Base-by-base conservation (phyloP, 2,113 vertebrate genomes). In the Xenus cinereus region DNA sequence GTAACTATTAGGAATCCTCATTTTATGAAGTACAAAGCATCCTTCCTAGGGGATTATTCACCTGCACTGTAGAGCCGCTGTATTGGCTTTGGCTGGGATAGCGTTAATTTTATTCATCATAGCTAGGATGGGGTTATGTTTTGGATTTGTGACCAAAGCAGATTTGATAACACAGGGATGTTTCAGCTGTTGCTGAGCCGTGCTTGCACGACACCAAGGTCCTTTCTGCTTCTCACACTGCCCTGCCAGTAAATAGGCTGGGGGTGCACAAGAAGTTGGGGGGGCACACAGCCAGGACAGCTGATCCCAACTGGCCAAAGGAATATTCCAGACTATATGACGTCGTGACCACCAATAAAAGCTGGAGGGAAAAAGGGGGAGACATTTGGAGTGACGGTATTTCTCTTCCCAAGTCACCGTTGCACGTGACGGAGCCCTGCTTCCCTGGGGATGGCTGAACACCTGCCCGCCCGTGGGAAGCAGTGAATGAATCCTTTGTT, bases 161-260 rank as follows among this genome's bases (percentile, higher is more conserved):
- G 32, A 9, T 28, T 4, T 72, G 45, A 8, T 33, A 35, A 53
- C 32, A 56, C 1, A 2, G 15, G 11, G 39, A 17, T 26, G 53
- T 32, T 84, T 50, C 2, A 13, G 73, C 6, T 76, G 8, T 2
- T 59, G 45, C 45, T 74, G 68, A 89, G 24, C 41, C 45, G 68
- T 1, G 59, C 30, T 57, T 3, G 1, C 32, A 68, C 11, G 23
- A 8, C 3, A 1, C 9, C 72, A 54, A 73, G 48, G 39, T 3
- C 62, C 67, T 19, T 71, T 71, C 51, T 75, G 89, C 1, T 72
- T 2, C 51, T 72, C 35, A n/a, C 1, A 0, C 27, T 2, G 2
- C 17, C 30, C 46, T 4, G 2, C 8, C 37, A 77, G 82, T 0
- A 1, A 69, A 68, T 0, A 9, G 43, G n/a, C 33, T 35, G 24